Conservation (phyloP, 2,888 invertebrate genomes). For the Hydriomena furcata region DNA sequence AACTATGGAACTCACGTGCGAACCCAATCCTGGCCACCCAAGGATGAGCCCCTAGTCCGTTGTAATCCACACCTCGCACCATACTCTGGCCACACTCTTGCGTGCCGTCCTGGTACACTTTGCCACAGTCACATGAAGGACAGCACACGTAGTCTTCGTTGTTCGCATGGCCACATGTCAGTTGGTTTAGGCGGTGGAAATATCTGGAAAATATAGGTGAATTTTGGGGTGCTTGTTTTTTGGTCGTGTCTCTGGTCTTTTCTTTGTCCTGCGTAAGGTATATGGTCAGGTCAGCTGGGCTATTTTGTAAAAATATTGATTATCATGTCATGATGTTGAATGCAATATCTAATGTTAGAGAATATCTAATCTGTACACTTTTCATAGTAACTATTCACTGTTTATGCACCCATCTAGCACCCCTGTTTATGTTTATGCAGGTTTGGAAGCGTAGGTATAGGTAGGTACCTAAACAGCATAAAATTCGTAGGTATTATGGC, state of each 20-base stretch:
- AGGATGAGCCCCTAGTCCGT: constrained; percentile 88
- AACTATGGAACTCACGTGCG: constrained; percentile 83
- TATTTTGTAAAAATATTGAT: too few species aligned
- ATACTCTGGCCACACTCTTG: constrained; percentile 86
- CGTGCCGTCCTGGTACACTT: constrained; percentile 61
- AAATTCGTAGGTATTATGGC: too few species aligned
- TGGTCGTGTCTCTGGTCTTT: not conserved
- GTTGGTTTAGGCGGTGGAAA: constrained; percentile 80
- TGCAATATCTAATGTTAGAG: too few species aligned
- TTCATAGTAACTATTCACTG: too few species aligned
- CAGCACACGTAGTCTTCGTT: constrained; percentile 85
- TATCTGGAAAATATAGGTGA: constrained; percentile 51
- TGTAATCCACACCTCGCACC: constrained; percentile 86
- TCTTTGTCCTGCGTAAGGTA: not conserved
- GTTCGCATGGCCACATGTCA: constrained; percentile 85
- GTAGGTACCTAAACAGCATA: too few species aligned
- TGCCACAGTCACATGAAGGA: constrained; percentile 77
- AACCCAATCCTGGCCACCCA: constrained; percentile 91
- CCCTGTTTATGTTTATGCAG: too few species aligned
- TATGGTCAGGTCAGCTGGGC: too few species aligned
- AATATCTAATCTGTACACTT: too few species aligned
- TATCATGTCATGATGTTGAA: too few species aligned
- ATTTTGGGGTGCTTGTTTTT: too few species aligned
- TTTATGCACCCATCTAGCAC: too few species aligned
- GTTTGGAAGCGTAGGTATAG: too few species aligned